These are phyloP conservation scores for Zootermopsis nevadensis DNA, from an alignment of 2,888 invertebrate species.

Conservation along the genomic window DNA sequence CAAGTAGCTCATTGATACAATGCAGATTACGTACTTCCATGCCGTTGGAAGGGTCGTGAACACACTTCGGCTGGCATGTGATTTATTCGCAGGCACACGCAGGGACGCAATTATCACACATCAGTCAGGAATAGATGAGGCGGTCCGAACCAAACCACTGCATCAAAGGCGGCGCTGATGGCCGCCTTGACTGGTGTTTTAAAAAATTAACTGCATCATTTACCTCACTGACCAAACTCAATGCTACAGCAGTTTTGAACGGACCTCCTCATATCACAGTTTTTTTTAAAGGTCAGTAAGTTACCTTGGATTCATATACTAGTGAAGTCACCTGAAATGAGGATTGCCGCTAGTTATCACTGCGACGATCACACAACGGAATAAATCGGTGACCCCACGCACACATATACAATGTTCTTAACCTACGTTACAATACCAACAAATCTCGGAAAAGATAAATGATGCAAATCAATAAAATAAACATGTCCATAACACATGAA, in stretches of 20 bases:
- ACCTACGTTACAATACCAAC: slow-evolving; percentile 35
- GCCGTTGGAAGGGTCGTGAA: slow-evolving; percentile 57
- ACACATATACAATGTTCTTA: slow-evolving; percentile 42
- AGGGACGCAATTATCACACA: slow-evolving; percentile 58
- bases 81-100: slow-evolving; percentile 56
- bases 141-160: slow-evolving; percentile 46
- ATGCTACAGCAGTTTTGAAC: slow-evolving; percentile 22
- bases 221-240: not conserved
- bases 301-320: slow-evolving; percentile 45
- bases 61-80: slow-evolving; percentile 58
- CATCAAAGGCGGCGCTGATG: not conserved
- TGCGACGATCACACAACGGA: not conserved
- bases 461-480: slow-evolving; percentile 29
- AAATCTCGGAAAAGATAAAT: slow-evolving; percentile 26
- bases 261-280: slow-evolving; percentile 66
- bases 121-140: slow-evolving; percentile 56
- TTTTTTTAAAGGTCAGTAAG: slow-evolving; percentile 50
- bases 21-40: slow-evolving; percentile 56
- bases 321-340: slow-evolving; percentile 35
- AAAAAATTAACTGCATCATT: slow-evolving; percentile 13
- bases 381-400: slow-evolving; percentile 7
- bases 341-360: slow-evolving; percentile 4
- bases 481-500: slow-evolving; percentile 3
- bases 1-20: slow-evolving; percentile 57
- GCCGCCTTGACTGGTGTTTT: not conserved